A percentile compares a stretch with the other conserved stretches of the same genome.
Conservation (phyloP, 2,888 invertebrate species). For the Ecliptopera silaceata region DNA sequence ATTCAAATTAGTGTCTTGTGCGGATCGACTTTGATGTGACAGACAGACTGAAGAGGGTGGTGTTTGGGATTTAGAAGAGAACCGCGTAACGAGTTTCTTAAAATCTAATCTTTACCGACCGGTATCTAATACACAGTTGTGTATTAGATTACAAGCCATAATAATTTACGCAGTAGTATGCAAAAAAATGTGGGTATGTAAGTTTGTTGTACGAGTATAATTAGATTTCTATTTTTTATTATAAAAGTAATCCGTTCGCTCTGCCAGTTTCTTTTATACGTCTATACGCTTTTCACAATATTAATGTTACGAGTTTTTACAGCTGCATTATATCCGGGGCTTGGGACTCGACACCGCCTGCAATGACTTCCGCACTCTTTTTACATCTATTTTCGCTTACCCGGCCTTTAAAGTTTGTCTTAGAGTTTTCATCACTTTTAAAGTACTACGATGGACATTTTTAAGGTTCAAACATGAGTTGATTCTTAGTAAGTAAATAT, state of each 20-base stretch:
- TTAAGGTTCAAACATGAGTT: not conserved
- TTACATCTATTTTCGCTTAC: conserved; percentile 20
- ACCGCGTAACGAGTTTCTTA: conserved; percentile 47
- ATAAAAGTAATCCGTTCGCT: not conserved
- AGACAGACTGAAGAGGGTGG: conserved; percentile 55
- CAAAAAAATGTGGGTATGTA: too few relatives aligned
- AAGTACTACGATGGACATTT: not conserved
- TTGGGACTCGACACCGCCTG: conserved; percentile 42
- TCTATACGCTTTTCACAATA: conserved; percentile 6
- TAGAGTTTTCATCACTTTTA: not conserved
- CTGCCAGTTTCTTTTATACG: conserved; percentile 4
- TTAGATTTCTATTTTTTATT: too few relatives aligned
- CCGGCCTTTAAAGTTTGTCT: not conserved
- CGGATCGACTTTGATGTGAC: conserved; percentile 54
- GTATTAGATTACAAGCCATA: too few relatives aligned
- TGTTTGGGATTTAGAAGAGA: conserved; percentile 50
- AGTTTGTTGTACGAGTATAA: too few relatives aligned
- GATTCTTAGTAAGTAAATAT: not conserved
- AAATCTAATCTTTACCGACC: conserved; percentile 45
- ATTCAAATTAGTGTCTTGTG: conserved; percentile 55
- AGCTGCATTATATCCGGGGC: conserved; percentile 58
- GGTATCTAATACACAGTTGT: too few relatives aligned
- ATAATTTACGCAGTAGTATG: too few relatives aligned
- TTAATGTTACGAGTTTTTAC: conserved; percentile 49
- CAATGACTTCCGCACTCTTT: conserved; percentile 60